phyloP scores from a whole-genome alignment of 2,797 vertebrate species.

The Pogonophryne albipinna region DNA sequence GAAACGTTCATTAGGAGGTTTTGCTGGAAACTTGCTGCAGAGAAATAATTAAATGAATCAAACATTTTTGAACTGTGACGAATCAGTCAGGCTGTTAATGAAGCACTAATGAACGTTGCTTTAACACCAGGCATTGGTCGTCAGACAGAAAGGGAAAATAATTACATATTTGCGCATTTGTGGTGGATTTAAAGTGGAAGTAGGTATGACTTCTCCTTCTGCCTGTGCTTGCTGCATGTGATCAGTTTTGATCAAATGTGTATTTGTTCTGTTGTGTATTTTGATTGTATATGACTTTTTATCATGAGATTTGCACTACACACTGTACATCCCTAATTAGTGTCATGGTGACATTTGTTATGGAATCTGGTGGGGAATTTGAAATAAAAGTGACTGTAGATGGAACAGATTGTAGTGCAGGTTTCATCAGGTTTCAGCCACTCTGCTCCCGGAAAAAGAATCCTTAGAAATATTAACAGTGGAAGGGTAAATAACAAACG shows the following conservation, averaged over 20 bases:
- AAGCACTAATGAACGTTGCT: conserved; percentile 29
- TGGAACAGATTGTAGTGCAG: conserved; percentile 69
- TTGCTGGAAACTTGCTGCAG: conserved; percentile 27
- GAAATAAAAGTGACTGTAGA: conserved; percentile 15
- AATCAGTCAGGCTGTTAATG: conserved; percentile 36
- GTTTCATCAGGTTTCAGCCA: conserved; percentile 66
- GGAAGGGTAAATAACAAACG: background rate
- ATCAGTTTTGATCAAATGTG: conserved; percentile 42
- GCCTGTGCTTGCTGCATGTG: conserved; percentile 69
- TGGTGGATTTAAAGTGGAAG: background rate
- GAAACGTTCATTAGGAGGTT: conserved; percentile 19
- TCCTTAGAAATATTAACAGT: background rate
- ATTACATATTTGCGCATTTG: conserved; percentile 19
- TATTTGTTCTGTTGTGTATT: conserved; percentile 50
- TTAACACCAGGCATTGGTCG: conserved; percentile 24
- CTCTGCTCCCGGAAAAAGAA: conserved; percentile 36
- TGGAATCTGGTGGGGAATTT: background rate
- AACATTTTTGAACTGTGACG: conserved; percentile 41
- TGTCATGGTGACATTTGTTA: conserved; percentile 13
- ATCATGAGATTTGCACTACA: conserved; percentile 76
- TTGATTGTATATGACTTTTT: conserved; percentile 34
- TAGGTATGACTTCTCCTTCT: conserved; percentile 32
- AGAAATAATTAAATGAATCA: conserved; percentile 31
- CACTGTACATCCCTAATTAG: background rate
- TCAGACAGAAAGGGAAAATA: background rate